Evolutionary conservation across 2,113 vertebrate genomes (phyloP), one percentile per base, ranked within the genome.

Genomic region (Zeus faber): DNA sequence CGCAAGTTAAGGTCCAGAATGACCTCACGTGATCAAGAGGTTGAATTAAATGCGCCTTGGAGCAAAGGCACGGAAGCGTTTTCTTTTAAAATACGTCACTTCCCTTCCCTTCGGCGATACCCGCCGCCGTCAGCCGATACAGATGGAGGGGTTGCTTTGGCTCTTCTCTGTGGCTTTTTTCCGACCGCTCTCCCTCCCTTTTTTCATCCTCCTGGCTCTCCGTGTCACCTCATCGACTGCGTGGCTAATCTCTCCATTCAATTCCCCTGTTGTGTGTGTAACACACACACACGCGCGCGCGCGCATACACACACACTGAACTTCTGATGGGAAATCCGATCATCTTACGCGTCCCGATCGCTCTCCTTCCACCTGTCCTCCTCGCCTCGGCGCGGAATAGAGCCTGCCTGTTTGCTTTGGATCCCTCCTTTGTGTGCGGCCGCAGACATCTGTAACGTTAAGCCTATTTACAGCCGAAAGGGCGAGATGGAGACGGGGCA

Each of bases 381-480:
- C 20, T 37, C 7, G 24, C 49, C 70, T 62, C 14, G 0, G 2
- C 5, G 46, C 40, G 37, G 65, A 76, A 83, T 75, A 72, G 71
- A 80, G 72, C 56, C 44, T 3, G 27, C 43, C 79, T 72, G 70
- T 74, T 71, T 74, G 58, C 68, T 58, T 70, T 6, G 23, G 58
- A 37, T 60, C 1, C 1, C 31, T 61, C 53, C 68, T 82, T 85
- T 82, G 73, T 72, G 67, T 64, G 66, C 54, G 5, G 62, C 26
- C 72, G 57, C 72, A 81, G 76, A 72, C 73, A 74, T 77, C 63
- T 72, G 82, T 81, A 85, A 85, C 78, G 60, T 84, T 86, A 71
- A 77, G 79, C 82, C 83, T 76, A 67, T 85, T 84, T 82, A 85
- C 83, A 72, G 79, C 70, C 62, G 80, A 76, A 10, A 5, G 17